Conservation (phyloP, 2,888 invertebrate genomes). For the Tipula helvola region DNA sequence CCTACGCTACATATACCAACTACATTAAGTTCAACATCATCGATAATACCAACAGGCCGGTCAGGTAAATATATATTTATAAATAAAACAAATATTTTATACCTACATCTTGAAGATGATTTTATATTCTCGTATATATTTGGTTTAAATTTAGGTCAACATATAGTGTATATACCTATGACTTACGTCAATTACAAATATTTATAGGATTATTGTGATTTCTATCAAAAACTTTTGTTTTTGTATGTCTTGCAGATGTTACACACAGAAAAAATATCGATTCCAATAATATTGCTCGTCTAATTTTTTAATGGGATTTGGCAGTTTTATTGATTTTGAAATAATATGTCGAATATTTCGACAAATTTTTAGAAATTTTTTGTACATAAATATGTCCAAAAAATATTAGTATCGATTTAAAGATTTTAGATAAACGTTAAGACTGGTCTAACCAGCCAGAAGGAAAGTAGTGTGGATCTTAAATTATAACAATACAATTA, state of each 20-base stretch:
- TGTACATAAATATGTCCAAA: too few relatives aligned
- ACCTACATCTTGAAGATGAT: too few relatives aligned
- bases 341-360: not conserved
- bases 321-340: not conserved
- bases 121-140: too few relatives aligned
- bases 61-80: conserved; percentile 28
- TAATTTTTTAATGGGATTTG: not conserved
- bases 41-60: conserved; percentile 33
- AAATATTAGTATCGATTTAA: too few relatives aligned
- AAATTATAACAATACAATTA: too few relatives aligned
- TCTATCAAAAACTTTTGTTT: not conserved
- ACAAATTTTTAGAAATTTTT: too few relatives aligned
- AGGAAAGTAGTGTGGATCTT: too few relatives aligned
- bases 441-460: too few relatives aligned
- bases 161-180: not conserved
- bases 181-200: not conserved
- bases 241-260: not conserved
- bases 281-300: not conserved
- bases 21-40: conserved; percentile 30
- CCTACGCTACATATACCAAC: conserved; percentile 28
- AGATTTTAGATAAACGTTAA: too few relatives aligned
- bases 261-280: not conserved
- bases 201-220: not conserved
- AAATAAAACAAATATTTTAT: not conserved
- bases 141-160: not conserved